Evolutionary conservation across 2,797 vertebrate genomes (phyloP).

Genomic region (Sebastes nivosus): DNA sequence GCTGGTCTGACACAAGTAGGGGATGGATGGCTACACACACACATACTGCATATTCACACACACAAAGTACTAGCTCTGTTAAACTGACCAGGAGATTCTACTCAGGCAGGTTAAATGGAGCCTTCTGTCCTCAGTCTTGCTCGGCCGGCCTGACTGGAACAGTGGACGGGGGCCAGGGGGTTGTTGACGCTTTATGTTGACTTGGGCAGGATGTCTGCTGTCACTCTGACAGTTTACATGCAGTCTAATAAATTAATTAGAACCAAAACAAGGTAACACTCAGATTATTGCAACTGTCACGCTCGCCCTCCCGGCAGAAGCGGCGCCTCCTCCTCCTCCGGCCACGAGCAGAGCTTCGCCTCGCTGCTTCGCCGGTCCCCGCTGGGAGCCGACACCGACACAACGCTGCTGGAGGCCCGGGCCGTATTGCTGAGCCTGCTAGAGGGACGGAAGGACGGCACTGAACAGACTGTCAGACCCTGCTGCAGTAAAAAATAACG

Average conservation of each 20-base stretch:
- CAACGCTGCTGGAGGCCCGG: no score
- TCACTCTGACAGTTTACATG: constrained; percentile 18
- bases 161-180: constrained; percentile 1
- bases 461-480: no score
- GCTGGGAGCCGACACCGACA: no score
- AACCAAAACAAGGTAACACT: constrained; percentile 3
- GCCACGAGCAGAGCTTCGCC: no score
- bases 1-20: constrained; percentile 22
- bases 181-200: constrained; percentile 59
- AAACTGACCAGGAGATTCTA: constrained; percentile 40
- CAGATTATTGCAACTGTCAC: neutral
- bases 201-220: constrained; percentile 11
- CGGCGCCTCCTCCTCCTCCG: no score
- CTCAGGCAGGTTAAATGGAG: constrained; percentile 58
- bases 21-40: neutral
- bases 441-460: no score
- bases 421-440: no score
- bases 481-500: no score
- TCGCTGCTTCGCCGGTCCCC: no score
- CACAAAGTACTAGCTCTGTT: constrained; percentile 38
- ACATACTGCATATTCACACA: neutral
- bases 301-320: no score
- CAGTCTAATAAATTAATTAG: constrained; percentile 16
- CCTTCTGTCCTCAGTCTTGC: constrained; percentile 43
- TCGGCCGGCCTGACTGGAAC: constrained; percentile 22